Evolutionary conservation across 1,140 invertebrate species (phyloP).

Genomic region (Pteromalus puparum): DNA sequence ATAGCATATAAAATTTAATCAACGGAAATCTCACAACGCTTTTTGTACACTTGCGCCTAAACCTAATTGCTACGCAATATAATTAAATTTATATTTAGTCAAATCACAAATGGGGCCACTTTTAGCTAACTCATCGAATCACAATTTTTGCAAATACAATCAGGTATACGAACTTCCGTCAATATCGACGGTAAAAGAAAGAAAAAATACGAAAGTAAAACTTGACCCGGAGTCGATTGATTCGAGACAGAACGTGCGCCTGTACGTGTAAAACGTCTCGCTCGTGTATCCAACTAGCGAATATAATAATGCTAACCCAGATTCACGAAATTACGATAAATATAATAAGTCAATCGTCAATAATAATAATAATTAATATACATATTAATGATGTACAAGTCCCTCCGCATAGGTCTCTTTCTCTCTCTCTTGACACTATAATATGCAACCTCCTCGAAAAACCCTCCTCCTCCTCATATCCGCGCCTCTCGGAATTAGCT

Average conservation of each 20-base stretch:
- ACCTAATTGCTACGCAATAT: constrained; percentile 39
- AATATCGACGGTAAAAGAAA: constrained; percentile 15
- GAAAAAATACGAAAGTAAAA: not conserved
- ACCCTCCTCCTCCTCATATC: not conserved
- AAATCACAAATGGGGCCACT: constrained; percentile 22
- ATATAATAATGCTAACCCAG: constrained; percentile 10
- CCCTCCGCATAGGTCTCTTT: not conserved
- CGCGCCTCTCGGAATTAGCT: constrained; percentile 51
- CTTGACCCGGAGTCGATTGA: not conserved
- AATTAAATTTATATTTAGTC: constrained; percentile 36
- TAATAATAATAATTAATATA: constrained; percentile 3
- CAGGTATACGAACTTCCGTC: not conserved
- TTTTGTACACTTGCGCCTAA: constrained; percentile 35
- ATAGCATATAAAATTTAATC: constrained; percentile 27
- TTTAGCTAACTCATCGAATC: constrained; percentile 31
- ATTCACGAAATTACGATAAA: constrained; percentile 1
- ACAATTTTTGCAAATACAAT: constrained; percentile 32
- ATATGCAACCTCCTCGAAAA: constrained; percentile 1
- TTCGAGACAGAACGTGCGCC: not conserved
- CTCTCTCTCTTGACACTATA: not conserved
- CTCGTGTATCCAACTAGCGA: not conserved
- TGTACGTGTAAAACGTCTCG: not conserved
- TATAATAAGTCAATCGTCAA: constrained; percentile 20
- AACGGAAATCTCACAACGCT: constrained; percentile 43
- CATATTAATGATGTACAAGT: constrained; percentile 10